Evolutionary conservation across 2,888 invertebrate species (phyloP), one percentile per base, ranked within the genome.

Genomic region (Scaeva pyrastri): DNA sequence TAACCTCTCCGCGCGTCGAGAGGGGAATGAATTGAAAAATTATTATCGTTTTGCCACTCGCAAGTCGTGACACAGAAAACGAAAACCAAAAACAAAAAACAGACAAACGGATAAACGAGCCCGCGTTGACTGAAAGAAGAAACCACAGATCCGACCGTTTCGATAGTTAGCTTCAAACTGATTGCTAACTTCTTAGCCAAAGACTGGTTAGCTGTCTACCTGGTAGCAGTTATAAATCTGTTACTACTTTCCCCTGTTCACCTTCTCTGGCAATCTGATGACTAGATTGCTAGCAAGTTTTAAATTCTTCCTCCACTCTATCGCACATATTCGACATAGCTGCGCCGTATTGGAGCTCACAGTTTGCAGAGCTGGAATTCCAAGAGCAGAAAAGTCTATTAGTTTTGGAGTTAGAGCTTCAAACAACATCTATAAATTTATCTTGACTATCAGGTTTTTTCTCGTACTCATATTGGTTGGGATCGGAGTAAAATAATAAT

Each of bases 181-280:
- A 84, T 74, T 58, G 58, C 39, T 52, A 41, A 66, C 62, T 50
- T 56, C 64, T 68, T 70, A 72, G 52, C 80, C 64, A 36, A 66
- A 80, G 80, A 72, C 84, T 64, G 70, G 84, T 71, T 75, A 55
- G 74, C 74, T 74, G 75, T 75, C 70, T 75, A 64, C 58, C 68
- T 70, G 77, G 68, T 72, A 48, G 55, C 68, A 62, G 55, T 45
- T 52, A 52, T 68, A 66, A 73, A 62, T 73, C 62, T 75, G 75
- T 71, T 71, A 66, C 71, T 66, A 79, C 84, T 84, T 80, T 80
- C 80, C 80, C 79, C 79, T 75, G 52, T 73, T 74, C 56, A 68
- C 56, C 80, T 75, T 75, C 74, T 75, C 74, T 58, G 50, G 39
- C 50, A 50, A 50, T 31, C 14, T 64, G 62, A 55, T 70, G 71